Percentiles rank a stretch among this genome's conserved stretches.
Conservation (phyloP, 2,888 invertebrate genomes). For the Mongoloraphidia duomilia region DNA sequence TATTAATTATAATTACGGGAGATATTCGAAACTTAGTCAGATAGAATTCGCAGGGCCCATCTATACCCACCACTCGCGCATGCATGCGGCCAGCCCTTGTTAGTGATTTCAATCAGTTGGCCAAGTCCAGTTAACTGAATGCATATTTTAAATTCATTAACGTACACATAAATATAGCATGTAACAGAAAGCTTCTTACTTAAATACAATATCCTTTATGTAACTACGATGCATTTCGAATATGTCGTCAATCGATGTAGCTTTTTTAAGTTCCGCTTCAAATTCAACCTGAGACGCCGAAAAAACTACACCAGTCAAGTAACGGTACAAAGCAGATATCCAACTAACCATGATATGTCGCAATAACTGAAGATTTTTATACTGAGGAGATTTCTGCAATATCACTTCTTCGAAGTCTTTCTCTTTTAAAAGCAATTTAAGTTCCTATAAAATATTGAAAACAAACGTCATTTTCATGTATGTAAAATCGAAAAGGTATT, state of each 20-base stretch:
- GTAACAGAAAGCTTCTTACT: slow-evolving; percentile 25
- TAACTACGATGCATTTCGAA: slow-evolving; percentile 58
- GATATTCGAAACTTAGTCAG: no score
- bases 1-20: no score
- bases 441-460: slow-evolving; percentile 29
- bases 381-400: slow-evolving; percentile 47
- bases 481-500: slow-evolving; percentile 1
- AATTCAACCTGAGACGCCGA: slow-evolving; percentile 62
- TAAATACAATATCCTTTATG: slow-evolving; percentile 57
- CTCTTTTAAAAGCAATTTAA: slow-evolving; percentile 45
- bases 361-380: slow-evolving; percentile 53
- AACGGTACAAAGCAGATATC: slow-evolving; percentile 59
- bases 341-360: slow-evolving; percentile 65
- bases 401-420: slow-evolving; percentile 24
- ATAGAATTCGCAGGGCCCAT: no score
- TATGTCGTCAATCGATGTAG: slow-evolving; percentile 54
- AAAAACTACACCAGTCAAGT: slow-evolving; percentile 61
- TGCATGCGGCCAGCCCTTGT: no score
- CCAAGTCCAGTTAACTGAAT: no score
- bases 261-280: slow-evolving; percentile 48
- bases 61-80: no score
- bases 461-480: slow-evolving; percentile 2
- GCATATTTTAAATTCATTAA: not conserved
- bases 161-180: not conserved
- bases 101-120: no score